Conservation (phyloP, 2,888 invertebrate genomes). For the Aphodius sticticus region DNA sequence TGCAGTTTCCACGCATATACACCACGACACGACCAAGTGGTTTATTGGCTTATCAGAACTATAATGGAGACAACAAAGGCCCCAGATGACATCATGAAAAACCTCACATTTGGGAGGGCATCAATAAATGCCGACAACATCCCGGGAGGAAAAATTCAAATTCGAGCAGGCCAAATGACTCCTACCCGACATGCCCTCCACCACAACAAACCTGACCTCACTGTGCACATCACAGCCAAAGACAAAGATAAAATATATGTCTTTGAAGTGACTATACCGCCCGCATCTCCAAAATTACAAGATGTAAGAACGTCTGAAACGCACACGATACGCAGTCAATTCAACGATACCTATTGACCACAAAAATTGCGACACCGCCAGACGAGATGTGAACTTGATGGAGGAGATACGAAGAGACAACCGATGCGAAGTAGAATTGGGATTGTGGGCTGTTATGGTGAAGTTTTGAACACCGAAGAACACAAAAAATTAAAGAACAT, state of each 20-base stretch:
- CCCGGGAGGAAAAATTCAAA: neutral
- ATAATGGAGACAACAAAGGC: constrained; percentile 29
- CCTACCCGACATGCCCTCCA: neutral
- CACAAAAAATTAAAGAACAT: neutral
- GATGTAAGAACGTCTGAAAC: constrained; percentile 33
- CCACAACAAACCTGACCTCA: constrained; percentile 27
- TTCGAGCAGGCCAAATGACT: constrained; percentile 14
- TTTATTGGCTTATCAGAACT: constrained; percentile 20
- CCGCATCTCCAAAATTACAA: constrained; percentile 34
- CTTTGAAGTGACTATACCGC: constrained; percentile 28
- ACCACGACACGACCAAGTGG: constrained; percentile 29
- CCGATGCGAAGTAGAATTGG: neutral
- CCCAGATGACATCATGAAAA: constrained; percentile 21
- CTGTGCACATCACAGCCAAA: neutral
- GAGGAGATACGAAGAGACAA: constrained; percentile 9
- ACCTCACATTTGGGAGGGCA: constrained; percentile 36
- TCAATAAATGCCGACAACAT: constrained; percentile 24
- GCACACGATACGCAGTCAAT: constrained; percentile 8
- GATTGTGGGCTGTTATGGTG: constrained; percentile 8
- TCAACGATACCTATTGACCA: constrained; percentile 7
- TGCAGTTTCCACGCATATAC: constrained; percentile 31
- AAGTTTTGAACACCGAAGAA: constrained; percentile 6
- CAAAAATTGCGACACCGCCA: neutral
- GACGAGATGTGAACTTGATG: constrained; percentile 10
- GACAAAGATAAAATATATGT: constrained; percentile 13